Conservation (phyloP, 2,888 invertebrate species). For the Formica aserva region DNA sequence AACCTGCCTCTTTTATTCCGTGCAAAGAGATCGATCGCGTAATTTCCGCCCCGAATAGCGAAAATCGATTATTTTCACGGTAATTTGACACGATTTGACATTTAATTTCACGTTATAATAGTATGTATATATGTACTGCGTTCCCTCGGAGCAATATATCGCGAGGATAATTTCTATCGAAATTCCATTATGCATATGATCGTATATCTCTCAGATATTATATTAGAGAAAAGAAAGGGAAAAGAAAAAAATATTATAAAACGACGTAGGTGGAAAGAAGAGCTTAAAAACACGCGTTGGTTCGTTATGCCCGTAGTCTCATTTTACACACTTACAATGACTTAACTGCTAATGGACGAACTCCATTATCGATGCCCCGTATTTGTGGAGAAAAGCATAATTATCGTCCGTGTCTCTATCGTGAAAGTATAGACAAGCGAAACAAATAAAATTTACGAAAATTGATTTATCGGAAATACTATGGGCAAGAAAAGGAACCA, state of each 20-base stretch:
- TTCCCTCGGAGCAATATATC: neutral
- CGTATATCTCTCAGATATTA: conserved; percentile 16
- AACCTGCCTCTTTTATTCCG: conserved; percentile 12
- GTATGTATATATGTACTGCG: neutral
- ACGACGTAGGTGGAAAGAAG: neutral
- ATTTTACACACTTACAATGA: neutral
- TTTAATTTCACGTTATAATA: conserved; percentile 4
- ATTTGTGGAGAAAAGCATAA: neutral
- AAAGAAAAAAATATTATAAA: neutral
- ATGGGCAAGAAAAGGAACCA: neutral
- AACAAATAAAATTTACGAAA: neutral
- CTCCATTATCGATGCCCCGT: neutral
- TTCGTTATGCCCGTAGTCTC: neutral
- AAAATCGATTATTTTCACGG: neutral
- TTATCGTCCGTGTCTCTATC: neutral
- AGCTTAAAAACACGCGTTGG: conserved; percentile 14
- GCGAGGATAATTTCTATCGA: neutral
- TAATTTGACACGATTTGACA: neutral
- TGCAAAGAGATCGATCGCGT: neutral
- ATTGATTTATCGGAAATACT: neutral
- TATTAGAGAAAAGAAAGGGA: neutral
- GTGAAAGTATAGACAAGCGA: neutral
- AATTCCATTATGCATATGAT: neutral
- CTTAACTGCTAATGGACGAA: conserved; percentile 23
- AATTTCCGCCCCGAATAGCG: neutral